Conservation (phyloP, 2,113 vertebrate genomes). For the Tetraodon nigroviridis region DNA sequence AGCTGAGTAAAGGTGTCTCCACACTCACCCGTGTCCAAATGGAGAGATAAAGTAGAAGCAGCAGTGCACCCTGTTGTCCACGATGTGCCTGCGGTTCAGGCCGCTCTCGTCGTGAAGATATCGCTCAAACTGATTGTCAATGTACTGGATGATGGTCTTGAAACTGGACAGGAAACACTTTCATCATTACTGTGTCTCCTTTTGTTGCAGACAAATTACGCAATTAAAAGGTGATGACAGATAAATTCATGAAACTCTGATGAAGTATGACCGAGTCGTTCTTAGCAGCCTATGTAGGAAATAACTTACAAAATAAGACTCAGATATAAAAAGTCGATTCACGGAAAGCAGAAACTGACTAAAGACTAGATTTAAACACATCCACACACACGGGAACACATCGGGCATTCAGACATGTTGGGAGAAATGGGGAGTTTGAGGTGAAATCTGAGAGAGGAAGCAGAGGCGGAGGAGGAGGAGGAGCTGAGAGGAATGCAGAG, state of each 20-base stretch:
- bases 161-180: conserved; percentile 49
- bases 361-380: background rate
- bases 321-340: too few relatives aligned
- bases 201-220: background rate
- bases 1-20: background rate
- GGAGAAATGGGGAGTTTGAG: conserved; percentile 22
- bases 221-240: too few relatives aligned
- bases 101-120: conserved; percentile 88
- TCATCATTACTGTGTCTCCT: background rate
- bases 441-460: conserved; percentile 22
- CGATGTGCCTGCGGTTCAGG: conserved; percentile 84
- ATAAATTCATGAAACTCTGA: background rate
- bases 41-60: conserved; percentile 95
- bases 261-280: too few relatives aligned
- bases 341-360: too few relatives aligned
- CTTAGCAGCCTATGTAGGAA: too few relatives aligned
- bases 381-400: conserved; percentile 4
- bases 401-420: conserved; percentile 4
- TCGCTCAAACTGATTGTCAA: conserved; percentile 85
- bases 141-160: conserved; percentile 88
- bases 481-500: conserved; percentile 11
- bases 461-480: conserved; percentile 14
- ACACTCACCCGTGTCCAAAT: conserved; percentile 83
- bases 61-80: conserved; percentile 87
- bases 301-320: too few relatives aligned